A percentile compares a stretch with the other conserved stretches of the same genome.
These are phyloP conservation scores for Pseudochirops corinnae DNA, from an alignment of 2,797 vertebrate species.

Conservation along the genomic window DNA sequence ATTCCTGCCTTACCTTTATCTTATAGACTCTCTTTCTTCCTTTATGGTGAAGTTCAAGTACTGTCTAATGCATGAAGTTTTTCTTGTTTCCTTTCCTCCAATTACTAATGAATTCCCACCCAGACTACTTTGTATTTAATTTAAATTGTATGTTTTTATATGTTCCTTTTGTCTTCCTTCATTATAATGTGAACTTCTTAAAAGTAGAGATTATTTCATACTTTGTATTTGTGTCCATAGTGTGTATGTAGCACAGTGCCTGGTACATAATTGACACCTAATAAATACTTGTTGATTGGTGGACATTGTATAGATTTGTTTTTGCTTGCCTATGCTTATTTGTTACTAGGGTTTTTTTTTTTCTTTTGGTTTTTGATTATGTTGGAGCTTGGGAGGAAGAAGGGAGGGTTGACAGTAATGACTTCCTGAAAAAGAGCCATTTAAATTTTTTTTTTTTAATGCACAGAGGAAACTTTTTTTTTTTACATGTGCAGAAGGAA, in stretches of 20 bases:
- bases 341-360: background rate
- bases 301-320: background rate
- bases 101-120: background rate
- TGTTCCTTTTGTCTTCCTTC: background rate
- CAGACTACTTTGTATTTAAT: background rate
- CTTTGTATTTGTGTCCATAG: background rate
- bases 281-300: background rate
- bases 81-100: background rate
- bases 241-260: background rate
- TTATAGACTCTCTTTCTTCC: no score
- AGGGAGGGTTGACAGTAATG: background rate
- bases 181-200: background rate
- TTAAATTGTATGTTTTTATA: background rate
- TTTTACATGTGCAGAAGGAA: background rate
- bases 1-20: no score
- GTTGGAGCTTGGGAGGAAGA: background rate
- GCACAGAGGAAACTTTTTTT: background rate
- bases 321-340: background rate
- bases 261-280: background rate
- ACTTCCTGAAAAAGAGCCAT: background rate
- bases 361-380: background rate
- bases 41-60: no score
- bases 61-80: no score
- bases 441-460: background rate
- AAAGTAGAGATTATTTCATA: background rate